Evolutionary conservation across 2,888 invertebrate genomes (phyloP).

Genomic region (Trypoxylon attenuatum): DNA sequence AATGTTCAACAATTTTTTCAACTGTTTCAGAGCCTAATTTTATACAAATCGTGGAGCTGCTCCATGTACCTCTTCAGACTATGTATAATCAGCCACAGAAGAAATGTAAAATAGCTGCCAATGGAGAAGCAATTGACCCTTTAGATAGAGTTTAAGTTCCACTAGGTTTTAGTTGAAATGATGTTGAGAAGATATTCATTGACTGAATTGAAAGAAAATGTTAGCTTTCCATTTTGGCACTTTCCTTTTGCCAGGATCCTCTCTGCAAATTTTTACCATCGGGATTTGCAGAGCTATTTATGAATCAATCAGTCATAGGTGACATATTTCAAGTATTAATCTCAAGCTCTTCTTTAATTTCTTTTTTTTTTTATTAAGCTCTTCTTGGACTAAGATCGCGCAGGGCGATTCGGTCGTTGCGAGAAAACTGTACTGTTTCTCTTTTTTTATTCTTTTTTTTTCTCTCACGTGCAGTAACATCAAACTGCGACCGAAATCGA

Average conservation of each 20-base stretch:
- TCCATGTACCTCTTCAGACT: slow-evolving; percentile 91
- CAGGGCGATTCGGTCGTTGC: too few relatives aligned
- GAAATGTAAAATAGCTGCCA: slow-evolving; percentile 73
- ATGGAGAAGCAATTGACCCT: slow-evolving; percentile 69
- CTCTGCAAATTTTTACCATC: slow-evolving; percentile 18
- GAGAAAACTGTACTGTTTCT: too few relatives aligned
- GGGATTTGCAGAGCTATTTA: slow-evolving; percentile 22
- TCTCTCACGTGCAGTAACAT: too few relatives aligned
- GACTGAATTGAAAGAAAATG: slow-evolving; percentile 32
- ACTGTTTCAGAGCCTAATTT: slow-evolving; percentile 86
- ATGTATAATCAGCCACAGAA: slow-evolving; percentile 81
- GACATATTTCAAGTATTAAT: slow-evolving; percentile 6
- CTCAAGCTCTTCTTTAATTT: slow-evolving; percentile 5
- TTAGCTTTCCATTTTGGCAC: slow-evolving; percentile 16
- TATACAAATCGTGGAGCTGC: slow-evolving; percentile 88
- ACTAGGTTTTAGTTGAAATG: slow-evolving; percentile 48
- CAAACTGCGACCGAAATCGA: too few relatives aligned
- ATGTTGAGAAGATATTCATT: slow-evolving; percentile 35
- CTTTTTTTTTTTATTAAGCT: background rate
- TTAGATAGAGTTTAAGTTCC: slow-evolving; percentile 64
- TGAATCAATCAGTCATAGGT: slow-evolving; percentile 14
- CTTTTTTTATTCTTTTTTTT: too few relatives aligned
- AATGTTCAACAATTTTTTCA: slow-evolving; percentile 24
- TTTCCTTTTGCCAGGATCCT: slow-evolving; percentile 27
- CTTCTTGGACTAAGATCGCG: background rate